Evolutionary conservation across 2,797 vertebrate genomes (phyloP).

Genomic region (Notolepis coatsorum): DNA sequence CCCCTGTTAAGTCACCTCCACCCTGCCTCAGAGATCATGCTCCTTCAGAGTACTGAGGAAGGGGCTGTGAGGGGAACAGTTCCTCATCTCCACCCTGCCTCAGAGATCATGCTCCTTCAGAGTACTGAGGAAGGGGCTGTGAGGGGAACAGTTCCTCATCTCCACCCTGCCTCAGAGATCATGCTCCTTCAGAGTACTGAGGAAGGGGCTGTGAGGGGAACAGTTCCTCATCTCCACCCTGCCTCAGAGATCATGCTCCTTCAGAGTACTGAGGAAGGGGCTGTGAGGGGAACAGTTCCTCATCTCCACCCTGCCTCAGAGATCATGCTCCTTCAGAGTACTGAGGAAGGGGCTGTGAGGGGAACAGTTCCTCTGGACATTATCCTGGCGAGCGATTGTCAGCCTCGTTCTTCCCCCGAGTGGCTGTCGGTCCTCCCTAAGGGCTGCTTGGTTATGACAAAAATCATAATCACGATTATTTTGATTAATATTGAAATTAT

Average conservation of each 20-base stretch:
- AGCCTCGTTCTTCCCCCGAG: slow-evolving; percentile 34
- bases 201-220: slow-evolving; percentile 17
- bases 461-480: too few relatives aligned
- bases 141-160: slow-evolving; percentile 16
- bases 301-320: slow-evolving; percentile 4
- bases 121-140: slow-evolving; percentile 34
- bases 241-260: too few relatives aligned
- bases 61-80: slow-evolving; percentile 1
- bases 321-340: slow-evolving; percentile 3
- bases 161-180: slow-evolving; percentile 1
- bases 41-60: slow-evolving; percentile 34
- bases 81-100: slow-evolving; percentile 23
- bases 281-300: too few relatives aligned
- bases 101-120: background rate
- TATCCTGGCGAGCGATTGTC: slow-evolving; percentile 38
- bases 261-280: too few relatives aligned
- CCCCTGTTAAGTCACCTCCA: background rate
- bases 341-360: slow-evolving; percentile 31
- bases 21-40: slow-evolving; percentile 1
- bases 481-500: too few relatives aligned
- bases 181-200: slow-evolving; percentile 27
- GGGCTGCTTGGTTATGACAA: too few relatives aligned
- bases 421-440: too few relatives aligned
- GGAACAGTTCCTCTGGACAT: slow-evolving; percentile 36
- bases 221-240: too few relatives aligned